A percentile compares a stretch with the other conserved stretches of the same genome.
Conservation (phyloP, 92 coral and sea anemone species). For the Micromussa lordhowensis region DNA sequence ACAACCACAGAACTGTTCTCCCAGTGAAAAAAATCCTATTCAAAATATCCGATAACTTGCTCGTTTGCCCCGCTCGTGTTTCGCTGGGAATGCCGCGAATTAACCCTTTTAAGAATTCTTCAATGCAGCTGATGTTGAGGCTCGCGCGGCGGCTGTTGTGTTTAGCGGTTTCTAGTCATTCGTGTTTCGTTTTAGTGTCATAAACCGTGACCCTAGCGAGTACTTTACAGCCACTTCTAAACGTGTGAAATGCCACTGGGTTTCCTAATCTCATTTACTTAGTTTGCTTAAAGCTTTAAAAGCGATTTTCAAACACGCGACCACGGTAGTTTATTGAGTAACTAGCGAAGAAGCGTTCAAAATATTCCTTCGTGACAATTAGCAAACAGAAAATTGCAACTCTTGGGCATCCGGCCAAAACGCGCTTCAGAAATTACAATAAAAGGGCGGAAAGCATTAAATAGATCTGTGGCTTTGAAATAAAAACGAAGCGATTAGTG, state of each 20-base stretch:
- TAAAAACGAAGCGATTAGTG: constrained; percentile 49
- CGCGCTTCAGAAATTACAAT: constrained; percentile 48
- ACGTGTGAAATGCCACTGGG: constrained; percentile 44
- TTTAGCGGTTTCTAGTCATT: constrained; percentile 12
- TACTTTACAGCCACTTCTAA: constrained; percentile 37
- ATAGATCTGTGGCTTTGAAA: constrained; percentile 46
- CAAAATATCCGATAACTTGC: constrained; percentile 9
- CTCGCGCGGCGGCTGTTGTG: constrained; percentile 6
- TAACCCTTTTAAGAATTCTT: constrained; percentile 3
- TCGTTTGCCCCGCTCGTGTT: neutral
- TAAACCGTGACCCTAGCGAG: constrained; percentile 37
- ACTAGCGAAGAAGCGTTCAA: neutral
- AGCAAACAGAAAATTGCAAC: constrained; percentile 25
- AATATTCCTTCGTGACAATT: constrained; percentile 36
- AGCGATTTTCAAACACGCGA: constrained; percentile 43
- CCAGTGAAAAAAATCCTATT: constrained; percentile 16
- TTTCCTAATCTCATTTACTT: constrained; percentile 51
- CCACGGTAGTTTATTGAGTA: constrained; percentile 15
- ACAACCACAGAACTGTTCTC: constrained; percentile 52
- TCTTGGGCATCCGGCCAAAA: constrained; percentile 50
- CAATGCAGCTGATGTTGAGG: constrained; percentile 5
- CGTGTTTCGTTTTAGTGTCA: constrained; percentile 9
- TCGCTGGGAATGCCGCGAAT: neutral
- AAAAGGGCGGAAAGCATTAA: constrained; percentile 52
- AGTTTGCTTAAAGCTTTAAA: constrained; percentile 43